These are phyloP conservation scores for Miniopterus natalensis DNA, from an alignment of 2,113 vertebrate species.

Conservation along the genomic window DNA sequence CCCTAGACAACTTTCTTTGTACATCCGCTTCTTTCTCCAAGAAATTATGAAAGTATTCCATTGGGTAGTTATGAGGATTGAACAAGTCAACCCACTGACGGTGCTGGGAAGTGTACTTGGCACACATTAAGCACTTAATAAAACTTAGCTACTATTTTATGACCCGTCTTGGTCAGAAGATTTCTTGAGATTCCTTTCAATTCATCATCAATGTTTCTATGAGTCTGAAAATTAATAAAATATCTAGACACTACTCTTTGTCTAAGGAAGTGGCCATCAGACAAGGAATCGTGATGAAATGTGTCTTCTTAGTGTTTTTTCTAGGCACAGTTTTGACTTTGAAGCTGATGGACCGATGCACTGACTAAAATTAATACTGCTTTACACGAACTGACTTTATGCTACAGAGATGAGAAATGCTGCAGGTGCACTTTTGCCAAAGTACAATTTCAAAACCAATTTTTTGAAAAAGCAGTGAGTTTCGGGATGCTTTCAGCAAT, in stretches of 20 bases:
- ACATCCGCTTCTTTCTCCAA: background rate
- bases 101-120: background rate
- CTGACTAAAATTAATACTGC: background rate
- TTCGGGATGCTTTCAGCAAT: conserved; percentile 1
- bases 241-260: background rate
- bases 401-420: background rate
- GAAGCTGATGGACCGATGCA: background rate
- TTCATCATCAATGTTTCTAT: background rate
- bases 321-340: background rate
- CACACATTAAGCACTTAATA: background rate
- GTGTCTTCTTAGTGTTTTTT: background rate
- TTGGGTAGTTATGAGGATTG: background rate
- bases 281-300: background rate
- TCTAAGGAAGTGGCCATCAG: background rate
- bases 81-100: background rate
- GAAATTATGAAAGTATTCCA: background rate
- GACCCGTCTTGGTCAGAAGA: background rate
- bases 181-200: background rate
- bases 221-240: conserved; percentile 22
- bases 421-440: background rate
- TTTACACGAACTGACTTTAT: background rate
- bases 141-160: background rate
- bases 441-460: background rate
- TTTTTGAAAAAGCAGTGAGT: background rate
- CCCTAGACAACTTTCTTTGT: background rate